phyloP scores from a whole-genome alignment of 2,888 invertebrate genomes.

The Teleiodes luculella region DNA sequence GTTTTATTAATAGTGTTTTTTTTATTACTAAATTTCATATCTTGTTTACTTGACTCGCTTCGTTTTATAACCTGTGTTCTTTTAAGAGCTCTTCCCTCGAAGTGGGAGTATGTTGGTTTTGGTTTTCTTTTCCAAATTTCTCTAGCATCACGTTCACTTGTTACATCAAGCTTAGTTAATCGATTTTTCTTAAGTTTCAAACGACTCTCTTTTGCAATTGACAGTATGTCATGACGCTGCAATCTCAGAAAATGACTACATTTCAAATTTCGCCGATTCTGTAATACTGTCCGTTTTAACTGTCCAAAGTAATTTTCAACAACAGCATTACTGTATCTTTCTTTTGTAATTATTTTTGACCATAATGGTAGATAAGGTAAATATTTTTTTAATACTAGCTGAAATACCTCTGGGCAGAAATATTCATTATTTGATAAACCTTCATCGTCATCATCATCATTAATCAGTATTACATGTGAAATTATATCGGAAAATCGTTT shows the following conservation, averaged over 20 bases:
- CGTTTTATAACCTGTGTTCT: no score
- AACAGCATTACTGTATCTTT: no score
- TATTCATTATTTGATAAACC: neutral
- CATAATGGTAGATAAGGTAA: slow-evolving; percentile 1
- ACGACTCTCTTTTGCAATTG: no score
- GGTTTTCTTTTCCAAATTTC: slow-evolving; percentile 4
- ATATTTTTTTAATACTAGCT: neutral
- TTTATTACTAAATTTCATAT: no score
- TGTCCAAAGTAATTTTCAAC: slow-evolving; percentile 1
- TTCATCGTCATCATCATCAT: neutral
- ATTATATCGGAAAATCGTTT: neutral
- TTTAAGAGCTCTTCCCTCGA: neutral
- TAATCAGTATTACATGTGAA: neutral
- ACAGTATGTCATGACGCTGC: neutral
- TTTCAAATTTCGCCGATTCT: neutral
- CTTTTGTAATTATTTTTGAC: neutral
- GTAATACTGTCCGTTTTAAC: neutral
- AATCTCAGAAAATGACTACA: neutral
- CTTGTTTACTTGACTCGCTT: no score
- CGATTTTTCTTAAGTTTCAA: no score
- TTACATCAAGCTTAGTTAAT: no score
- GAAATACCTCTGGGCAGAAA: neutral
- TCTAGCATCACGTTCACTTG: no score
- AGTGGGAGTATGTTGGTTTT: neutral
- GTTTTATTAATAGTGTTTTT: no score